A percentile compares a stretch with the other conserved stretches of the same genome.
phyloP scores from a whole-genome alignment of 2,113 vertebrate genomes.

The Sapayoa aenigma region DNA sequence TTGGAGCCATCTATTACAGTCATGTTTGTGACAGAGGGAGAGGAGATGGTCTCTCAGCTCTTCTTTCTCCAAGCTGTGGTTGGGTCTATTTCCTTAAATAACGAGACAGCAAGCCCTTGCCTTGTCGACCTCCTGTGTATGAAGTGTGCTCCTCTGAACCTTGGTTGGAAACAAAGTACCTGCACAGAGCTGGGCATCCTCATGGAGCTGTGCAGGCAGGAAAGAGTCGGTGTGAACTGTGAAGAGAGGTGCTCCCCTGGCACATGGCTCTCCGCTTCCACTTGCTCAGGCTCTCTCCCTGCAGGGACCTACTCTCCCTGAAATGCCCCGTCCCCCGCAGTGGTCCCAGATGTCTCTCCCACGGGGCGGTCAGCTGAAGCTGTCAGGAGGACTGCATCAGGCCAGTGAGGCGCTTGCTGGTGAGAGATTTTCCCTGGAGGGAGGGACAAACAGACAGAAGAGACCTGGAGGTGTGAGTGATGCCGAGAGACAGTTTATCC shows the following conservation, averaged over 20 bases:
- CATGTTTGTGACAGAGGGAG: slow-evolving; percentile 1
- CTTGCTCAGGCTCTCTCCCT: slow-evolving; percentile 31
- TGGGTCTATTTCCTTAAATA: slow-evolving; percentile 1
- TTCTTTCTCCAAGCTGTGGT: slow-evolving; percentile 6
- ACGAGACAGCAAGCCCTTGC: neutral
- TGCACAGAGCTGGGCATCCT: neutral
- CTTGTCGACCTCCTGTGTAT: neutral
- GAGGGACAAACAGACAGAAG: slow-evolving; percentile 16
- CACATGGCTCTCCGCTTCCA: neutral
- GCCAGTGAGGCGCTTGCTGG: slow-evolving; percentile 92
- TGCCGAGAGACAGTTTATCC: neutral
- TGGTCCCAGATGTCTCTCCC: slow-evolving; percentile 33
- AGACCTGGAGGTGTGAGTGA: neutral
- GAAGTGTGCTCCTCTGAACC: neutral
- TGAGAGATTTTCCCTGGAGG: slow-evolving; percentile 91
- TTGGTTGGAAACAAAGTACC: neutral
- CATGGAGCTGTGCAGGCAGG: slow-evolving; percentile 39
- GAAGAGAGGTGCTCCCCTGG: slow-evolving; percentile 19
- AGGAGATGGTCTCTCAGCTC: slow-evolving; percentile 4
- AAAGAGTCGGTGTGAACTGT: slow-evolving; percentile 41
- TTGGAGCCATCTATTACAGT: neutral
- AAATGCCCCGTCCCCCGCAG: slow-evolving; percentile 31
- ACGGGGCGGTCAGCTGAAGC: neutral
- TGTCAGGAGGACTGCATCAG: slow-evolving; percentile 97
- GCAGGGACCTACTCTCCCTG: slow-evolving; percentile 46